Base-by-base conservation (phyloP, 2,797 vertebrate genomes). In the Syndactyla subalaris region DNA sequence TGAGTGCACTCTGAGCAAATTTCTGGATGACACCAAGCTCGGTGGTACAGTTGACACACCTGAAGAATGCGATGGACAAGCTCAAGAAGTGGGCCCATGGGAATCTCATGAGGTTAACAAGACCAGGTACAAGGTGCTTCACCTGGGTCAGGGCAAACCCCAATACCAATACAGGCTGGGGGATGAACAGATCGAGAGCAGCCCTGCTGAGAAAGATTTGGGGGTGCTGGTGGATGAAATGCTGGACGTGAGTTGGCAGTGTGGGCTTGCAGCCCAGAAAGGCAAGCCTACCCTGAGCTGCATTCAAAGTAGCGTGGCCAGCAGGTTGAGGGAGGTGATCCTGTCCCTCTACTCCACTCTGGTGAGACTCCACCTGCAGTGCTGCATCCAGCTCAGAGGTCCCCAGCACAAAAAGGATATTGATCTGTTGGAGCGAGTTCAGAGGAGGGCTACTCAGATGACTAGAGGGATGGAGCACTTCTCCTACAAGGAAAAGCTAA, bases 241-340 rank as follows among this genome's bases (percentile, higher is more conserved):
- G 29, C 21, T 52, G 36, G 22, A 75, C 32, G 18, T 51, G 7
- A 43, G 18, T 18, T 36, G 34, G 26, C 21, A 24, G 24, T 30
- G 20, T 7, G 43, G 7, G 51, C 26, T 54, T 13, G 10, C 16
- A 65, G 21, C 21, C 4, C 66, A 51, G 38, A 65, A 41, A 48
- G 24, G 15, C 20, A 16, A 65, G 10, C 4, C 4, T 27, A 2
- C 32, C 41, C 29, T 39, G 24, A 24, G 49, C 16, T 30, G 43
- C 39, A 54, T 9, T 26, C 43, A 41, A 17, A 57, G 34, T 32
- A 74, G 8, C 0, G 0, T 26, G 17, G 14, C 15, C 38, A 43
- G 52, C 21, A 49, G 30, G 6, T 7, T 0, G 0, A 54, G 30
- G 21, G 6, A 39, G 14, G 13, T 18, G 34, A 52, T 39, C 39